Conservation (phyloP, 2,113 vertebrate genomes). For the Candoia aspera region DNA sequence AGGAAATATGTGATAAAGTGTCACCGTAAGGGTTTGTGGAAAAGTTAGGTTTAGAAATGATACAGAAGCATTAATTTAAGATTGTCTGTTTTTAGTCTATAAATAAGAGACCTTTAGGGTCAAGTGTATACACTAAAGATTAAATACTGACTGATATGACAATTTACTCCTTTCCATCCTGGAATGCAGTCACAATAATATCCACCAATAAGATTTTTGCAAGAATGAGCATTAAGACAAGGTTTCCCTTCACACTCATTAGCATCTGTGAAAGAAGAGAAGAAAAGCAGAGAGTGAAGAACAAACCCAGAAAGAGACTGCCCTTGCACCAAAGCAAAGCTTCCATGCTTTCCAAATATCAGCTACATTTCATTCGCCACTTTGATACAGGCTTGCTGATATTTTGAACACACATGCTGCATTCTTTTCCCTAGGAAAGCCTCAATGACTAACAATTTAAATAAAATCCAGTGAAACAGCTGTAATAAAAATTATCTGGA, state of each 20-base stretch:
- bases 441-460: background rate
- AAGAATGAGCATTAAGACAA: constrained; percentile 95
- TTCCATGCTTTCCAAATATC: constrained; percentile 60
- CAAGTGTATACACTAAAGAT: constrained; percentile 56
- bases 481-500: background rate
- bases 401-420: constrained; percentile 47
- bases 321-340: constrained; percentile 60
- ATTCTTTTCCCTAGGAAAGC: constrained; percentile 34
- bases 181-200: constrained; percentile 96
- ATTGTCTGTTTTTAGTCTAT: constrained; percentile 3
- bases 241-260: constrained; percentile 92
- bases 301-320: constrained; percentile 64
- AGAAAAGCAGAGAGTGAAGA: constrained; percentile 74
- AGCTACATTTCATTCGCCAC: background rate
- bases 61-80: background rate
- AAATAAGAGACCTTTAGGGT: constrained; percentile 19
- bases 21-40: background rate
- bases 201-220: constrained; percentile 99
- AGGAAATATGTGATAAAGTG: constrained; percentile 20
- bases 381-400: constrained; percentile 18
- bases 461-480: background rate
- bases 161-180: constrained; percentile 95
- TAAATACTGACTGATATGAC: constrained; percentile 96
- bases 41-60: background rate
- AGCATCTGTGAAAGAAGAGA: constrained; percentile 90